Base-by-base conservation (phyloP, 2,797 vertebrate genomes). In the Phataginus tetradactyla region DNA sequence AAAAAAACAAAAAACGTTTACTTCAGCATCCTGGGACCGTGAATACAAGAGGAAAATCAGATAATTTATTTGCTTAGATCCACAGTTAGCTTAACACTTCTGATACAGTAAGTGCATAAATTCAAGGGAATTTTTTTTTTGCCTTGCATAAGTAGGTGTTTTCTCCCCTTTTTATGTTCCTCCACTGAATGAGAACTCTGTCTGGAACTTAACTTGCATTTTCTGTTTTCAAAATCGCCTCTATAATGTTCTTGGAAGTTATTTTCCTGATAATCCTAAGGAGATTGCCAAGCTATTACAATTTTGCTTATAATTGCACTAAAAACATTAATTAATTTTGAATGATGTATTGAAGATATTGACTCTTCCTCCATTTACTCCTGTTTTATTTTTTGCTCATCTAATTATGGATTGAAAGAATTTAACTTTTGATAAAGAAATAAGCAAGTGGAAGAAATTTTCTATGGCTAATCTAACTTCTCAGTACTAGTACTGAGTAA, bases 311-410 rank as follows among this genome's bases (percentile, higher is more conserved):
- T 63, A 83, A 87, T 27, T 51, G 37, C 27, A 37, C 34, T 61
- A 78, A 78, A 81, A 74, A 32, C 49, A n/a, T 91, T 87, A 91
- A 81, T 95, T 66, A 92, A 79, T 61, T 74, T 79, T 45, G 59
- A 96, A 90, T 68, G 39, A 79, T 37, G 34, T n/a, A 80, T 55
- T 71, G 88, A 84, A 74, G 59, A 88, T 53, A 87, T 37, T 68
- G 51, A 39, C 15, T 79, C 17, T 81, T 34, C 42, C 57, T 64
- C 29, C 14, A 84, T 75, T 71, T 57, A 57, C 4, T 91, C 18
- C 51, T 63, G 59, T 85, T 88, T 92, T n/a, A 57, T 63, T 87
- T 57, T 64, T 37, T 69, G 53, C 59, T 74, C 59, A 90, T 64
- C 32, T 95, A 72, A 93, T 42, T 74, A 75, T 88, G 5, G 9